Evolutionary conservation across 1,140 invertebrate genomes (phyloP).

Genomic region (Diprion similis): DNA sequence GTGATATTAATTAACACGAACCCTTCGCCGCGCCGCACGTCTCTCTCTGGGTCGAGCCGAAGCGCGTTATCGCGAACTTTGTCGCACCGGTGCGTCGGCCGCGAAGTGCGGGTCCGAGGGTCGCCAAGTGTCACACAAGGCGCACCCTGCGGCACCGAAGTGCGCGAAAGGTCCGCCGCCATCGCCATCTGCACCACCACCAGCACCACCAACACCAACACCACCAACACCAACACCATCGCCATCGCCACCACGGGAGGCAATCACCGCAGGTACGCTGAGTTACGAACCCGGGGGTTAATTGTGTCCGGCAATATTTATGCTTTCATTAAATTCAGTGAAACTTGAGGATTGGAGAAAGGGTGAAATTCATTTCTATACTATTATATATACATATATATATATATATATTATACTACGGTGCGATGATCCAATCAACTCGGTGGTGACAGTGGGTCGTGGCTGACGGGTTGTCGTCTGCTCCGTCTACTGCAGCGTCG

Average conservation of each 20-base stretch:
- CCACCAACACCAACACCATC: too few relatives aligned
- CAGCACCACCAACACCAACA: too few relatives aligned
- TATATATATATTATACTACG: too few relatives aligned
- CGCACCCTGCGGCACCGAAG: constrained; percentile 41
- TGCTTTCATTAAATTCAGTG: background rate
- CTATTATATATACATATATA: too few relatives aligned
- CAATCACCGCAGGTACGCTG: constrained; percentile 6
- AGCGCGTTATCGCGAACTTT: constrained; percentile 30
- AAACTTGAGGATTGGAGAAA: too few relatives aligned
- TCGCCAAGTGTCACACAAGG: constrained; percentile 54
- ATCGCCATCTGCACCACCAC: constrained; percentile 28
- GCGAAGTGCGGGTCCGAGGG: constrained; percentile 39
- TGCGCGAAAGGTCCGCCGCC: constrained; percentile 46
- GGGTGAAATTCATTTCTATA: too few relatives aligned
- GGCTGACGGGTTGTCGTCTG: too few relatives aligned
- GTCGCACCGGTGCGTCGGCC: constrained; percentile 36
- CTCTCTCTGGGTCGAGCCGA: constrained; percentile 22
- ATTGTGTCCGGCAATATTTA: background rate
- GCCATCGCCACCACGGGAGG: background rate
- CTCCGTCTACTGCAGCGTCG: too few relatives aligned
- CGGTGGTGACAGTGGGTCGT: background rate
- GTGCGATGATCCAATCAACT: too few relatives aligned
- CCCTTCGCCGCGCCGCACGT: constrained; percentile 42
- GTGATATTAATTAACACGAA: constrained; percentile 63
- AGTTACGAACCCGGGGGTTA: background rate